phyloP scores from a whole-genome alignment of 2,113 vertebrate species.

The Pygoscelis adeliae region DNA sequence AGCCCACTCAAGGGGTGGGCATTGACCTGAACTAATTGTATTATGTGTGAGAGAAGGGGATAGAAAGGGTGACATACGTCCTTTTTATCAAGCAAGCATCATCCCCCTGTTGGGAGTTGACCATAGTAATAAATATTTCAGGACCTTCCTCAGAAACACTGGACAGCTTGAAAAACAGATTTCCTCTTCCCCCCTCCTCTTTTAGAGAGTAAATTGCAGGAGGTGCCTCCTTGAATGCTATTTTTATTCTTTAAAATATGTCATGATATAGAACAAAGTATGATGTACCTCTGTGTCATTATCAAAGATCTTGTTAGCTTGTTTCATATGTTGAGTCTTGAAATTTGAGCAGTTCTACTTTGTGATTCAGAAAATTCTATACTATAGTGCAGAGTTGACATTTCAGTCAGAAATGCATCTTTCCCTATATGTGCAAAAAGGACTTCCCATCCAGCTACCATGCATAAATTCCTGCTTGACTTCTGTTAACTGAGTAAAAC shows the following conservation, averaged over 20 bases:
- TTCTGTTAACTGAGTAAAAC: neutral
- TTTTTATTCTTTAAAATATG: neutral
- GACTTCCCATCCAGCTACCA: neutral
- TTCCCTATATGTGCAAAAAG: neutral
- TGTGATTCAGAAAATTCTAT: neutral
- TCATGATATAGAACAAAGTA: neutral
- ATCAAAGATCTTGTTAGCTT: neutral
- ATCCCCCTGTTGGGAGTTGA: neutral
- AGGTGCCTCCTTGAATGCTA: neutral
- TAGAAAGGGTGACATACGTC: neutral
- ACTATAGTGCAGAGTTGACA: neutral
- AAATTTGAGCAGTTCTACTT: neutral
- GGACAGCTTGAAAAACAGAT: neutral
- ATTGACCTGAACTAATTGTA: neutral
- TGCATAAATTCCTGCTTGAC: neutral
- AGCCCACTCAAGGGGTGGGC: neutral
- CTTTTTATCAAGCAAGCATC: neutral
- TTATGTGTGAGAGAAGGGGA: neutral
- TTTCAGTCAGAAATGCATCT: neutral
- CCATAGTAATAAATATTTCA: neutral
- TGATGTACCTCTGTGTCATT: neutral
- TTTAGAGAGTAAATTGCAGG: neutral
- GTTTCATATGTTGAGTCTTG: neutral
- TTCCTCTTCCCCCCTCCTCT: neutral
- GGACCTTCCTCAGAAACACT: neutral